phyloP scores from a whole-genome alignment of 2,888 invertebrate genomes.

The Drosophila anceps region DNA sequence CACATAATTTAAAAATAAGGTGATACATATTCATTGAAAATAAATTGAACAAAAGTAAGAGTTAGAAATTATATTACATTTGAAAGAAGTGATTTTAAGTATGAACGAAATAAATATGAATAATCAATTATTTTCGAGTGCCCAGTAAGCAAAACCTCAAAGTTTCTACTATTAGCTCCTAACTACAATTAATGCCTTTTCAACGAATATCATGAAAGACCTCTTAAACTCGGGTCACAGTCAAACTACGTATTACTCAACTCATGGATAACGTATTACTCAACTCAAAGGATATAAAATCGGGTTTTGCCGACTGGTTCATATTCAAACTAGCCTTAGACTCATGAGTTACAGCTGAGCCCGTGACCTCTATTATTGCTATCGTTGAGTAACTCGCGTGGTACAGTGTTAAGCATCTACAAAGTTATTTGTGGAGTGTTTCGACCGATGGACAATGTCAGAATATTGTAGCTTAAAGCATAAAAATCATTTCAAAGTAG shows the following conservation, averaged over 20 bases:
- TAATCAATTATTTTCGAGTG: background rate
- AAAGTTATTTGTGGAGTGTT: too few species aligned
- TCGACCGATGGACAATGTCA: too few species aligned
- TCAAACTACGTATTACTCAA: background rate
- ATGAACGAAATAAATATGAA: background rate
- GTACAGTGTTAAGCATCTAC: too few species aligned
- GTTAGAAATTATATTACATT: background rate
- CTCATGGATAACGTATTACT: background rate
- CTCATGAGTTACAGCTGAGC: background rate
- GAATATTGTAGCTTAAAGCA: too few species aligned
- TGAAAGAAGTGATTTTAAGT: constrained; percentile 1
- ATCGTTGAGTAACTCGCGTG: too few species aligned
- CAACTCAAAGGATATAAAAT: background rate
- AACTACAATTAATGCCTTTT: background rate
- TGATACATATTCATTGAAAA: background rate
- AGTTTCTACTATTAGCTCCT: background rate
- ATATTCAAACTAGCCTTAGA: background rate
- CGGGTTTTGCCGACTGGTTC: background rate
- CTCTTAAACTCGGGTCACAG: background rate
- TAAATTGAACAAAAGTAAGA: background rate
- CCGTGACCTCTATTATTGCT: background rate
- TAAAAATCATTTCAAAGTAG: too few species aligned
- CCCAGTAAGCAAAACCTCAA: background rate
- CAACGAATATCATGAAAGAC: too few species aligned
- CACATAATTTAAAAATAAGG: background rate